Evolutionary conservation across 2,888 invertebrate genomes (phyloP), one percentile per base, ranked within the genome.

Genomic region (Teinopalpus imperialis): DNA sequence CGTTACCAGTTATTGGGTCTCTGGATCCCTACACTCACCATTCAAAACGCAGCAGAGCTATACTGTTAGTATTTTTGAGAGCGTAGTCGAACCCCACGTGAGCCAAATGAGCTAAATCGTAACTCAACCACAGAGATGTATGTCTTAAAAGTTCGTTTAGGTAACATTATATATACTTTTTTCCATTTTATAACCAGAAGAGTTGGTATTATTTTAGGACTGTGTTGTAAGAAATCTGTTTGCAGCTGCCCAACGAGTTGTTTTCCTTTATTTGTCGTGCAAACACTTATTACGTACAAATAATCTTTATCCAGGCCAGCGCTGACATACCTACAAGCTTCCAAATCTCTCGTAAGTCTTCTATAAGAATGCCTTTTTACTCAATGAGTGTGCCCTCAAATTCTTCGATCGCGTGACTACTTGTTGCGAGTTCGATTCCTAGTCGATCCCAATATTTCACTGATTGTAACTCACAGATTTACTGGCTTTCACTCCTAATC

Each of bases 241-340:
- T 46, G 40, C 40, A 21, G 21, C 36, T 8, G 35, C 40, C 24
- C 45, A 27, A 49, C 43, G 43, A 49, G 49, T 52, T 52, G 52
- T 52, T 52, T 52, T 37, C 49, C 49, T 37, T 41, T 52, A 44
- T 49, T 52, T 52, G 52, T 31, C 34, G 37, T 27, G 21, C 44
- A 49, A 50, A 50, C 42, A 49, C 44, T 30, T 49, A 52, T 49
- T 45, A 40, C 45, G 40, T 32, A 34, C 41, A 44, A 52, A 49
- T 49, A 42, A 44, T 47, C 42, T 34, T 49, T 52, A 52, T 49
- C 47, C 41, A 47, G 52, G 52, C 47, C 52, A 49, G 41, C 35
- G 47, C 10, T 45, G 20, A 34, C 29, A 27, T 44, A 44, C 30
- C 36, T 16, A 32, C 31, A 30, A 12, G 27, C 27, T 9, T n/a